phyloP scores from a whole-genome alignment of 2,797 vertebrate species.

The Sebastes paucispinis region DNA sequence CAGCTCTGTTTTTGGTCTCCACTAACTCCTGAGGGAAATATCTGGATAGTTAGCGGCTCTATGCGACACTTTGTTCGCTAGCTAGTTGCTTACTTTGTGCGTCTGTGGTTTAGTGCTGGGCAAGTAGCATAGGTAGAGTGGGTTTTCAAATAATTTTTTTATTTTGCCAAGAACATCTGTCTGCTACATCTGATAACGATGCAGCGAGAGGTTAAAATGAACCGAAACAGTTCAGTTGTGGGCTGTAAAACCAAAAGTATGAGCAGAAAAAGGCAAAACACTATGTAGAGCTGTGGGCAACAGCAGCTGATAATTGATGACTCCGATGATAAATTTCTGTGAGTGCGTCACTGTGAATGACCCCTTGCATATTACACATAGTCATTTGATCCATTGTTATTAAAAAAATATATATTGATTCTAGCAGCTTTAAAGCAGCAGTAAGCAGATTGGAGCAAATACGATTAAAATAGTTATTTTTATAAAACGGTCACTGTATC shows the following conservation, averaged over 20 bases:
- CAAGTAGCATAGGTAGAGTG: too few relatives aligned
- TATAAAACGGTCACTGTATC: too few relatives aligned
- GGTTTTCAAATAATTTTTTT: too few relatives aligned
- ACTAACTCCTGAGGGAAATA: background rate
- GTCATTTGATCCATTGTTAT: background rate
- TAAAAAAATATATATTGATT: background rate
- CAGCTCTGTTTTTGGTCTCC: background rate
- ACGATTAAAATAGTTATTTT: too few relatives aligned
- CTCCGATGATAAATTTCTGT: background rate
- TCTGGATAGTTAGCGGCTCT: background rate
- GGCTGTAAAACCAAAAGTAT: background rate
- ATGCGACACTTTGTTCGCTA: background rate
- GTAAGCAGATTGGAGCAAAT: too few relatives aligned
- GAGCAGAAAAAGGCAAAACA: background rate
- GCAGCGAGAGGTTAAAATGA: too few relatives aligned
- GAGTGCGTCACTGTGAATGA: background rate
- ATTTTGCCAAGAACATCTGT: too few relatives aligned
- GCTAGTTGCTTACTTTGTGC: background rate
- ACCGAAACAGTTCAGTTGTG: too few relatives aligned
- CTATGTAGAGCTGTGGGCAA: background rate
- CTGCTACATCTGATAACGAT: too few relatives aligned
- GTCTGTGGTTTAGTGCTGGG: background rate
- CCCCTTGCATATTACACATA: background rate
- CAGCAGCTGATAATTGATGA: background rate
- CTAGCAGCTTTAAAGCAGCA: background rate